phyloP scores from a whole-genome alignment of 1,140 invertebrate genomes.

The Ganaspis sp. region DNA sequence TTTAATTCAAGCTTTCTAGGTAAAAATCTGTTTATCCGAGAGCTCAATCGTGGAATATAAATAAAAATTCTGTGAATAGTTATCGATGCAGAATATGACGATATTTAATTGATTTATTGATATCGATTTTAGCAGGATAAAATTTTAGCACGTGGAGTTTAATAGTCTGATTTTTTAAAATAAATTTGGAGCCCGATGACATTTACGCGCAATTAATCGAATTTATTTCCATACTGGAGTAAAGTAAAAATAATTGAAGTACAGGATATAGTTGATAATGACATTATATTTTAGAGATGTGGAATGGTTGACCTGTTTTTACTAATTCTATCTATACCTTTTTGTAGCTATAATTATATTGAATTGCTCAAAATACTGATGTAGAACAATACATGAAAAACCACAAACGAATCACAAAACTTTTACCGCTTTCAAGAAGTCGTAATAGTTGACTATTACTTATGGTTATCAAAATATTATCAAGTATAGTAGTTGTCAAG shows the following conservation, averaged over 20 bases:
- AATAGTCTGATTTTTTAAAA: background rate
- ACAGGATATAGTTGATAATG: background rate
- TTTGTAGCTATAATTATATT: background rate
- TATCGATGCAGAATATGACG: background rate
- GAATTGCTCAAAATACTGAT: too few species aligned
- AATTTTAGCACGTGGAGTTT: background rate
- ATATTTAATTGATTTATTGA: background rate
- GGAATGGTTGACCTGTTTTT: background rate
- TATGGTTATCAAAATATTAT: too few species aligned
- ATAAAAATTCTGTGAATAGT: background rate
- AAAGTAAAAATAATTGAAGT: conserved; percentile 11
- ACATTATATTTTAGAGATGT: background rate
- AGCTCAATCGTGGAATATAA: too few species aligned
- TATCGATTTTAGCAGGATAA: background rate
- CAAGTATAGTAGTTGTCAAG: too few species aligned
- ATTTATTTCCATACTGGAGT: background rate
- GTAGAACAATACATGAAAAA: too few species aligned
- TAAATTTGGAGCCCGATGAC: background rate
- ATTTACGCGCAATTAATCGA: background rate
- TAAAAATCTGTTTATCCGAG: too few species aligned
- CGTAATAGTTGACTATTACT: too few species aligned
- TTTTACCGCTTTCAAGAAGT: too few species aligned
- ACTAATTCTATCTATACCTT: background rate
- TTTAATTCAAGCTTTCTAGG: too few species aligned
- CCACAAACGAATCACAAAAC: too few species aligned